Evolutionary conservation across 2,113 vertebrate genomes (phyloP), one percentile per base, ranked within the genome.

Genomic region (Eretmochelys imbricata): DNA sequence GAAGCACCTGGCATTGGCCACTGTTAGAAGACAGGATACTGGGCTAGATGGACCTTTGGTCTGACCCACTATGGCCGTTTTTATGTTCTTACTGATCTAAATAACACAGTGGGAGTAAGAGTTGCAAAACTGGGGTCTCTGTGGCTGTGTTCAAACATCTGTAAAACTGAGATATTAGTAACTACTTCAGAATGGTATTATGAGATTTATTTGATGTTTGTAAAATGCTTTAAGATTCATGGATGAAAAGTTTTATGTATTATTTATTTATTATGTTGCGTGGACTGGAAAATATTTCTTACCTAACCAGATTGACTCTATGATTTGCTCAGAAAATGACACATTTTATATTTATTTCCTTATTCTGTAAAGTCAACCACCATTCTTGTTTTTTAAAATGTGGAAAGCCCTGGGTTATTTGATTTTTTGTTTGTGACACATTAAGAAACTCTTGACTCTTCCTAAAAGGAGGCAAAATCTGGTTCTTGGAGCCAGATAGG

Each of bases 321-420:
- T 89, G 54, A 51, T 55, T 94, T 86, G 14, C 42, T 46, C 38
- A 76, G 42, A 76, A 9, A 46, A 46, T 75, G 22, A 14, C 11
- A 76, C 8, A 84, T 94, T 94, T 85, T 91, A 38, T 8, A 25
- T 57, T 42, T 42, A 42, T 42, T 42, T 85, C 94, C 87, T 95
- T 94, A 82, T 96, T 94, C 83, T 89, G 50, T 97, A 85, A 93
- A 49, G 89, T 95, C 86, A 75, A 80, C 42, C 96, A 86, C n/a
- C 87, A 29, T 91, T 91, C 80, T 46, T 92, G 90, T 90, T 76
- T 96, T 88, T 91, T 2, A 51, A 88, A 25, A 8, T 10, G 19
- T 96, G 89, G 85, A 85, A 94, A 95, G 20, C 51, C 90, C 14
- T 57, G 38, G 8, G 38, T 51, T 82, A 57, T 92, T 86, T 93